Conservation (phyloP, 2,797 vertebrate genomes). For the Pteronotus mesoamericanus region DNA sequence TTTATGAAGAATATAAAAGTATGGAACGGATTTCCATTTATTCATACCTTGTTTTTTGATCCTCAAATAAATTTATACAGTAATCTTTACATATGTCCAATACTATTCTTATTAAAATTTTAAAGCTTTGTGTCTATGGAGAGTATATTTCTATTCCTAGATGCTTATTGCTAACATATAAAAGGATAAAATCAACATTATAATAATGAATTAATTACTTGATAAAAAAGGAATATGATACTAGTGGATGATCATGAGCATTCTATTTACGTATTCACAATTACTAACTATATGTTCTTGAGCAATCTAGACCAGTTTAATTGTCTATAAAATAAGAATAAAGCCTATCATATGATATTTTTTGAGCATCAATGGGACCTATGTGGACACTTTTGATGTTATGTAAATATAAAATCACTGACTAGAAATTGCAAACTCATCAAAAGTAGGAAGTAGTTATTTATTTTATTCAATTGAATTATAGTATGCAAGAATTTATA, state of each 20-base stretch:
- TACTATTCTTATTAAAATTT: background rate
- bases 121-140: background rate
- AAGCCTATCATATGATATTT: background rate
- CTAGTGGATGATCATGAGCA: background rate
- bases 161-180: background rate
- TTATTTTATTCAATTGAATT: background rate
- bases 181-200: background rate
- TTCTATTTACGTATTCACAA: background rate
- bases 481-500: background rate
- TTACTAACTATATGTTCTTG: background rate
- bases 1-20: background rate
- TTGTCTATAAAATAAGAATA: background rate
- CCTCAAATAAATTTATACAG: background rate
- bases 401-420: background rate
- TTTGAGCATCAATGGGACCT: background rate
- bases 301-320: background rate
- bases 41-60: background rate
- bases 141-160: background rate
- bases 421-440: background rate
- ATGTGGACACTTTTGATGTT: background rate
- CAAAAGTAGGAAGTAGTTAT: background rate
- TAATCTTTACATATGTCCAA: background rate
- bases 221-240: background rate
- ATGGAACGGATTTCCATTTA: background rate
- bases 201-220: background rate